Evolutionary conservation across 2,113 vertebrate species (phyloP).

Genomic region (Notothenia coriiceps): DNA sequence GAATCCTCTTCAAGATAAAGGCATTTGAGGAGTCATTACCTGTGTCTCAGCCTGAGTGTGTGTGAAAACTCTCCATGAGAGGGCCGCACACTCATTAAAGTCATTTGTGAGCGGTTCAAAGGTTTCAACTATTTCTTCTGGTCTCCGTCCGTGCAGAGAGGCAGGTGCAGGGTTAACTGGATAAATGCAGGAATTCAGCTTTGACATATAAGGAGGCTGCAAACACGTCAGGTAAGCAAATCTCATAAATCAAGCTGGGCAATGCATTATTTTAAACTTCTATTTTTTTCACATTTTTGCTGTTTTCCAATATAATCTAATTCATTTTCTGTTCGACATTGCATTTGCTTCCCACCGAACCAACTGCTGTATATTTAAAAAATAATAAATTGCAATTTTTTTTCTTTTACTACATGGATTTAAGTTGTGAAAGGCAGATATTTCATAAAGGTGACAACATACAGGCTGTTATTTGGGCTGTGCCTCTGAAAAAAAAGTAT

Average conservation of each 20-base stretch:
- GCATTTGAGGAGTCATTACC: conserved; percentile 64
- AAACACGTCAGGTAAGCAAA: conserved; percentile 58
- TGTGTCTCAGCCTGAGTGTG: conserved; percentile 28
- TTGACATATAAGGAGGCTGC: conserved; percentile 21
- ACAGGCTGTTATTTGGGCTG: neutral
- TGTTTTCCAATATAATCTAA: no score
- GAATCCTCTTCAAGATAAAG: conserved; percentile 70
- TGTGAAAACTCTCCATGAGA: conserved; percentile 54
- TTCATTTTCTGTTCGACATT: neutral
- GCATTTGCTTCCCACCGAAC: neutral
- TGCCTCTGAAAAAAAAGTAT: neutral
- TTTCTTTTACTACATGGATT: neutral
- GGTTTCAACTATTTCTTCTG: conserved; percentile 35
- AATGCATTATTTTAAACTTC: neutral
- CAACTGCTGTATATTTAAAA: neutral
- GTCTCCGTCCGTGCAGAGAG: conserved; percentile 12
- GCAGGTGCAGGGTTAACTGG: conserved; percentile 30
- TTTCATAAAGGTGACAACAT: no score
- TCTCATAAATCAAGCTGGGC: conserved; percentile 34
- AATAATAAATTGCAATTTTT: neutral
- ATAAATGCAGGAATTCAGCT: conserved; percentile 28
- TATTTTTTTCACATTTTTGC: neutral
- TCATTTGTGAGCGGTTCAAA: conserved; percentile 45
- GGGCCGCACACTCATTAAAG: conserved; percentile 39
- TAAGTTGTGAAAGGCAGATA: no score